Evolutionary conservation across 2,797 vertebrate species (phyloP).

Genomic region (Trachops cirrhosus): DNA sequence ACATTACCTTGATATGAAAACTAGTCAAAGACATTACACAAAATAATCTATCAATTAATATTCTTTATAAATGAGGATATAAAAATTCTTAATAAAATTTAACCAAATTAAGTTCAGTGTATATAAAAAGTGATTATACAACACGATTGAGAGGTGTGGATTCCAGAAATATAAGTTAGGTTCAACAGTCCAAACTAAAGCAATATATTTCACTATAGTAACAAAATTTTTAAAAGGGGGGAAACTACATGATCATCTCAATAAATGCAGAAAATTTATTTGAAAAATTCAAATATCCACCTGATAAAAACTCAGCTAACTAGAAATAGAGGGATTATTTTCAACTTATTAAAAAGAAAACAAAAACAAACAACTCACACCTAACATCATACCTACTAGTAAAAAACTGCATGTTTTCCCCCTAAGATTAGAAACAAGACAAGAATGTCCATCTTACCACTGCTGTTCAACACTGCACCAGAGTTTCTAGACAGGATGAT

Average conservation of each 20-base stretch:
- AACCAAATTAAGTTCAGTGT: too few species aligned
- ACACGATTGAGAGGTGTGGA: neutral
- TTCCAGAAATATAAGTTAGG: neutral
- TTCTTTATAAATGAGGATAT: neutral
- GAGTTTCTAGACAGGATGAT: too few species aligned
- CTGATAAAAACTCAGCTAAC: neutral
- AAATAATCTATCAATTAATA: neutral
- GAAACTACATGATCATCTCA: neutral
- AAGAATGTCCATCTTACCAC: too few species aligned
- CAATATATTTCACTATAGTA: neutral
- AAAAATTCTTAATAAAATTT: neutral
- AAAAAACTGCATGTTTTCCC: too few species aligned
- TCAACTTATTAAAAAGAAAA: neutral
- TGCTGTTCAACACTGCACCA: too few species aligned
- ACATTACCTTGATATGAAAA: neutral
- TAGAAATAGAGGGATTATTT: neutral
- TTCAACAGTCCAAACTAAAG: neutral
- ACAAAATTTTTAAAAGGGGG: neutral
- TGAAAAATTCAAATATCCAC: neutral
- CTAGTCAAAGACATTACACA: neutral
- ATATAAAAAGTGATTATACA: too few species aligned
- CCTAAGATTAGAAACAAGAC: too few species aligned
- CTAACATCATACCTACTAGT: too few species aligned
- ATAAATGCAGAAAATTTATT: neutral
- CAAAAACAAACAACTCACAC: too few species aligned